These are phyloP conservation scores for Drosophila sucinea DNA, from an alignment of 1,140 invertebrate genomes.

Conservation along the genomic window DNA sequence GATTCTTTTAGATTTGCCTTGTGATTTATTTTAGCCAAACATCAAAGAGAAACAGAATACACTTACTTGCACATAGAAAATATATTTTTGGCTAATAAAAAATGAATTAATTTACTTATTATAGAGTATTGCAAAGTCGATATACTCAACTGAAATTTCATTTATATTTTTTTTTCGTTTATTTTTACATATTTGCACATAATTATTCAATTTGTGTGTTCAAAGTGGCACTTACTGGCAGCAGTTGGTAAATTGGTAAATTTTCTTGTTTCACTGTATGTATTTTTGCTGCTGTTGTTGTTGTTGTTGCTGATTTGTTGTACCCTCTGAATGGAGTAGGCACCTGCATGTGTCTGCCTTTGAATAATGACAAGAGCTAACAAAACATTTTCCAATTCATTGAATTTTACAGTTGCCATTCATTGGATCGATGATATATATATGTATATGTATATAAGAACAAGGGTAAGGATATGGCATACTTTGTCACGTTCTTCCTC, in stretches of 20 bases:
- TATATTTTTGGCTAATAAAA: no score
- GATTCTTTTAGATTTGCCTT: conserved; percentile 3
- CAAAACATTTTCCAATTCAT: conserved; percentile 82
- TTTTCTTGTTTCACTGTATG: conserved; percentile 9
- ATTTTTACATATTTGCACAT: conserved; percentile 48
- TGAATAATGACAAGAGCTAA: conserved; percentile 74
- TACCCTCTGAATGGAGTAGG: not conserved
- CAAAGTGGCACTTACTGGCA: conserved; percentile 29
- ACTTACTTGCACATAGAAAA: no score
- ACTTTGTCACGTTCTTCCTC: conserved; percentile 52
- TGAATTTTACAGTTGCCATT: conserved; percentile 78
- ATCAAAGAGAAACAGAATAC: no score
- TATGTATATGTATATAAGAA: conserved; percentile 27
- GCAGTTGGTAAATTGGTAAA: conserved; percentile 29
- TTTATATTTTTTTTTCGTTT: conserved; percentile 12
- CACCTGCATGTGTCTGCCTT: conserved; percentile 52
- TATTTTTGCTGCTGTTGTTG: conserved; percentile 32
- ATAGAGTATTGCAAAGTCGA: not conserved
- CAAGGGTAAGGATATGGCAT: conserved; percentile 44
- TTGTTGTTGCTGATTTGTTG: conserved; percentile 51
- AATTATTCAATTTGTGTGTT: conserved; percentile 71
- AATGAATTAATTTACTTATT: not conserved
- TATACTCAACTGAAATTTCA: no score
- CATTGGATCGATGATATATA: conserved; percentile 57
- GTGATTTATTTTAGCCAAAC: not conserved